phyloP scores from a whole-genome alignment of 2,113 vertebrate species.

The Microtus richardsoni region DNA sequence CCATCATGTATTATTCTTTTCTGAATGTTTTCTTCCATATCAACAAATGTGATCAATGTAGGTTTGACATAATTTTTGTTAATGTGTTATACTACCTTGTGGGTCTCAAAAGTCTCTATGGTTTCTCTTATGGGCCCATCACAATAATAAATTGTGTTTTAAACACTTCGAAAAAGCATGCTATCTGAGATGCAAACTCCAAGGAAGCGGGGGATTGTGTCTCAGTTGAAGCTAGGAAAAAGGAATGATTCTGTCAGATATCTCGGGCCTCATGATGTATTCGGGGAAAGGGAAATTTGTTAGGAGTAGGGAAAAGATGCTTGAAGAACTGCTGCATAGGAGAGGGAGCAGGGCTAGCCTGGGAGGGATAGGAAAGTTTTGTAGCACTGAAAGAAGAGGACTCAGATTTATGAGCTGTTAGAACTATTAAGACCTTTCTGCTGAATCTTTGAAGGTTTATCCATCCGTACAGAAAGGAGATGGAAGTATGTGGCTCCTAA shows the following conservation, averaged over 20 bases:
- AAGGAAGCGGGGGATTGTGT: background rate
- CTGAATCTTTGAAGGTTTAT: constrained; percentile 44
- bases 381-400: constrained; percentile 1
- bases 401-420: background rate
- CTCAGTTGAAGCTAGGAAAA: background rate
- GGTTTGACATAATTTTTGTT: background rate
- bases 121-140: background rate
- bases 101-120: background rate
- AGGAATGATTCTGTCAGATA: background rate
- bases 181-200: background rate
- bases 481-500: constrained; percentile 55
- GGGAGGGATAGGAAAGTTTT: background rate
- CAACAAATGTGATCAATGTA: constrained; percentile 5
- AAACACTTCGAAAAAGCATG: constrained; percentile 22
- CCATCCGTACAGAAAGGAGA: background rate
- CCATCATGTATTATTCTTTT: background rate
- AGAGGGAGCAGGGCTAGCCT: background rate
- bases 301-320: background rate
- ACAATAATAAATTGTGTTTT: background rate
- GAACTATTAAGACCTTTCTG: constrained; percentile 25
- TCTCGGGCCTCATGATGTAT: background rate
- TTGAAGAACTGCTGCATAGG: background rate
- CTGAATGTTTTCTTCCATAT: background rate
- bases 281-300: background rate
- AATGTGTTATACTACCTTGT: background rate